phyloP scores from a whole-genome alignment of 2,113 vertebrate species.

The Lepus europaeus region DNA sequence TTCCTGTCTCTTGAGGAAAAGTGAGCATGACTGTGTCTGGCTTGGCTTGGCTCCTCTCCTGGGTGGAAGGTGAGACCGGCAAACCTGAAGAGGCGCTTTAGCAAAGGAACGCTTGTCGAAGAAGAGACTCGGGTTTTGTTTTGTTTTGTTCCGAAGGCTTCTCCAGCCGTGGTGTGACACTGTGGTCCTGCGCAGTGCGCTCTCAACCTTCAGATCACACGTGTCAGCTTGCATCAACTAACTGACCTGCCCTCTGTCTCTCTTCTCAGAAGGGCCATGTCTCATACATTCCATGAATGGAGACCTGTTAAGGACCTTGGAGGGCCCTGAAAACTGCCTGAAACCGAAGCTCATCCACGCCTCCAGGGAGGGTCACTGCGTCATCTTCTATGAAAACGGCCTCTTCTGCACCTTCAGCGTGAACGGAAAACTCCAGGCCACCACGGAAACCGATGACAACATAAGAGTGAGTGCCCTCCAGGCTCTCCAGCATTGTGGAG shows the following conservation, averaged over 20 bases:
- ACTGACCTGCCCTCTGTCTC: background rate
- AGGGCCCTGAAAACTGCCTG: constrained; percentile 90
- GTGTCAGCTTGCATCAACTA: background rate
- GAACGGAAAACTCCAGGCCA: constrained; percentile 95
- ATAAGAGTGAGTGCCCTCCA: constrained; percentile 90
- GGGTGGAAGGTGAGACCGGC: background rate
- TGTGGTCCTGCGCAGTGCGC: background rate
- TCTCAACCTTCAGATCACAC: background rate
- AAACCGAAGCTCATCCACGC: constrained; percentile 95
- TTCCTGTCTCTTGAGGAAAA: background rate
- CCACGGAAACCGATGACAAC: constrained; percentile 94
- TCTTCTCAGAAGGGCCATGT: constrained; percentile 95
- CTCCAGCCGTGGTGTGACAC: rapidly evolving
- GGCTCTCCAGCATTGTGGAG: rapidly evolving
- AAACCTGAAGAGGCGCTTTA: background rate
- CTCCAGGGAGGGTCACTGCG: constrained; percentile 96
- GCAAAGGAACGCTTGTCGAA: background rate
- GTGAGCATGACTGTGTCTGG: background rate
- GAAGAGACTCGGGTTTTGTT: background rate
- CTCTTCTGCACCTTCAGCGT: constrained; percentile 96
- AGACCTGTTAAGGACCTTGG: constrained; percentile 96
- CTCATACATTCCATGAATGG: constrained; percentile 99
- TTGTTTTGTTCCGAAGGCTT: background rate
- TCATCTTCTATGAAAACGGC: constrained; percentile 96
- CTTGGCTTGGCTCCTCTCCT: background rate